These are phyloP conservation scores for Oriolus oriolus DNA, from an alignment of 2,113 vertebrate genomes.

Conservation along the genomic window DNA sequence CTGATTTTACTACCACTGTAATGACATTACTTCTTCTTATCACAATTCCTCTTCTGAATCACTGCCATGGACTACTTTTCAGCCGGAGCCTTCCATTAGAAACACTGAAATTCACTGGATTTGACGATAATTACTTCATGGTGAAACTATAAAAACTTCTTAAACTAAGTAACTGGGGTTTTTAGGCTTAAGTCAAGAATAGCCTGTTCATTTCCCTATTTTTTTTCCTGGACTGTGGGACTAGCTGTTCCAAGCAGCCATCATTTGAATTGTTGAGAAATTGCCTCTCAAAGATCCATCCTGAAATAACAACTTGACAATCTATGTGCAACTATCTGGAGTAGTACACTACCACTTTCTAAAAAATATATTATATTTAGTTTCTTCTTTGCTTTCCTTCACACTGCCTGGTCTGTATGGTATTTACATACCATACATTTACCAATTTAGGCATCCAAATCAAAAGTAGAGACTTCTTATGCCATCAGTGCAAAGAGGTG, in stretches of 20 bases:
- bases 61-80: not conserved
- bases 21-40: not conserved
- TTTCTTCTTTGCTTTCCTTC: not conserved
- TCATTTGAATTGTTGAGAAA: not conserved
- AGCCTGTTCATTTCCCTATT: not conserved
- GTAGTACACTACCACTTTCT: not conserved
- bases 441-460: not conserved
- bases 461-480: not conserved
- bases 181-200: not conserved
- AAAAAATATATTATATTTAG: not conserved
- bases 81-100: not conserved
- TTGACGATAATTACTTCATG: not conserved
- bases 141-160: not conserved
- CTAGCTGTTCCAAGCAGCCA: constrained; percentile 14
- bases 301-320: not conserved
- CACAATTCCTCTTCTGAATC: not conserved
- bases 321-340: not conserved
- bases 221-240: not conserved
- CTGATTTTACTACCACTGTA: not conserved
- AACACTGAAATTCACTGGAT: not conserved
- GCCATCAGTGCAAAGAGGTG: not conserved
- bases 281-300: not conserved
- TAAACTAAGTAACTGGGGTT: not conserved
- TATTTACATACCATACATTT: not conserved
- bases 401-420: not conserved